Evolutionary conservation across 2,797 vertebrate genomes (phyloP), one percentile per base, ranked within the genome.

Genomic region (Vespertilio murinus): DNA sequence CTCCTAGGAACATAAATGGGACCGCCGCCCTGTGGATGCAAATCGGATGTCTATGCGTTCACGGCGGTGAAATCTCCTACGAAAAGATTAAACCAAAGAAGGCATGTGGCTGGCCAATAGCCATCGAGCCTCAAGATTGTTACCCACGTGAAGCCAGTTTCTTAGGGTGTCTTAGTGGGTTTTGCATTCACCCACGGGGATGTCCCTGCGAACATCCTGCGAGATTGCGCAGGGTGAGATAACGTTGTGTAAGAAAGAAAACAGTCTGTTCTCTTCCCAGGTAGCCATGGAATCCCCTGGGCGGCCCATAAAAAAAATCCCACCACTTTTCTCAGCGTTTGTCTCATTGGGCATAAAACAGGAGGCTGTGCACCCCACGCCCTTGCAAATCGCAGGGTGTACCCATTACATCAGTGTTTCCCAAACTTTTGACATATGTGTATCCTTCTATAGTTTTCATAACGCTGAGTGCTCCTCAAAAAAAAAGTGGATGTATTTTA

Each of bases 11-110:
- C 49, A 78, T 61, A 94, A 95, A 94, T 85, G 91, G 93, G 94
- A 85, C 84, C 61, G n/a, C 40, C 71, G 40, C 42, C 35, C 74
- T 85, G 38, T 69, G 81, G 95, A 81, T 11, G 47, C 70, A 81
- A 90, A 92, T 88, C 78, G 91, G 73, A 85, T 87, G 92, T 94
- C 87, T 91, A 49, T 80, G 61, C 87, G 77, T 73, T 96, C 89
- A 65, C 23, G 52, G 8, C 47, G 38, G 78, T 87, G 28, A 95
- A 94, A 89, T 84, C 64, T 25, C 64, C 35, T 67, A 38, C 38
- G 42, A 28, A 93, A 94, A 82, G 61, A 69, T 93, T 73, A 54
- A 89, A 91, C 61, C 89, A 38, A 75, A 65, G 83, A 38, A 64
- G 4, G 25, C 77, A 23, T 52, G 17, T 8, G 8, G 4, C 13